Evolutionary conservation across 2,797 vertebrate species (phyloP).

Genomic region (Masticophis lateralis): DNA sequence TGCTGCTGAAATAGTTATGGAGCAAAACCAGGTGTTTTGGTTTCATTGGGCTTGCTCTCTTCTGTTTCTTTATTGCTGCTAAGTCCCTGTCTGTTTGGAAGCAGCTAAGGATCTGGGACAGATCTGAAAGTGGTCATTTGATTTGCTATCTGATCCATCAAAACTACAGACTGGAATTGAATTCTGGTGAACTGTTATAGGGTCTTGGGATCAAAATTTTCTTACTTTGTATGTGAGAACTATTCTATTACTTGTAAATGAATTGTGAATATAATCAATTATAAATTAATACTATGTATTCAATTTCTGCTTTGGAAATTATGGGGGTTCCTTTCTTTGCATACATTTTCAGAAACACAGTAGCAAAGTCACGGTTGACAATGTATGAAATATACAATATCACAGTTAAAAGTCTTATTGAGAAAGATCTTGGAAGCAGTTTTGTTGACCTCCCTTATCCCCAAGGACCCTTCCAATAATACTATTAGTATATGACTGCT

Average conservation of each 20-base stretch:
- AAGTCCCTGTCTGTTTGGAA: background rate
- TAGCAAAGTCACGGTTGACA: background rate
- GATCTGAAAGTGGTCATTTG: background rate
- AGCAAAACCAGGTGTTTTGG: background rate
- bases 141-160: background rate
- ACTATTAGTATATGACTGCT: background rate
- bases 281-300: background rate
- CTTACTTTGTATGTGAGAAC: background rate
- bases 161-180: background rate
- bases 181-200: background rate
- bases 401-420: background rate
- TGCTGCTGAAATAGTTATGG: accelerated
- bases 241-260: background rate
- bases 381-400: background rate
- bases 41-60: background rate
- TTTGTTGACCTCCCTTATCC: background rate
- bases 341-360: background rate
- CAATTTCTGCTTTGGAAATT: background rate
- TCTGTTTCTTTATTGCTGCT: background rate
- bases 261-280: background rate
- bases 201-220: background rate
- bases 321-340: background rate
- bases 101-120: background rate
- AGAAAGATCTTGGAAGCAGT: background rate
- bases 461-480: background rate